These are phyloP conservation scores for Hippoglossus stenolepis DNA, from an alignment of 2,113 vertebrate species.

Conservation along the genomic window DNA sequence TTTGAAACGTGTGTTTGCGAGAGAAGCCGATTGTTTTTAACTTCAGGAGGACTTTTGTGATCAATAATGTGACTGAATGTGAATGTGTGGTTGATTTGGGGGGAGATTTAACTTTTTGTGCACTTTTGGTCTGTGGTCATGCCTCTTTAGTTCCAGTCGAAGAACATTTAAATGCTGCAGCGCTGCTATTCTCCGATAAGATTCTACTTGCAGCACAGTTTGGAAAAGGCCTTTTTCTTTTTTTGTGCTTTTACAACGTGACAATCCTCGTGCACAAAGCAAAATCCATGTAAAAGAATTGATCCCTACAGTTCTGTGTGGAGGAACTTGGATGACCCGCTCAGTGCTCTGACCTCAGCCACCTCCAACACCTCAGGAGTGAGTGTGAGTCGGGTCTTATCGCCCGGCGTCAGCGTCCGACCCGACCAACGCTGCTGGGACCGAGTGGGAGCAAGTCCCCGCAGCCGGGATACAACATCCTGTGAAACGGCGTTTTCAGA, in stretches of 20 bases:
- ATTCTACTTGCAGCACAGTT: background rate
- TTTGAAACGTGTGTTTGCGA: slow-evolving; percentile 7
- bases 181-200: background rate
- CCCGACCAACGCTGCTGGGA: background rate
- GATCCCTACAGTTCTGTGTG: background rate
- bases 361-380: background rate
- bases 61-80: slow-evolving; percentile 40
- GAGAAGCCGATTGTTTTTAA: slow-evolving; percentile 27
- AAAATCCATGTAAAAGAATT: background rate
- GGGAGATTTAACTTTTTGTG: slow-evolving; percentile 26
- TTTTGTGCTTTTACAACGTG: too few species aligned
- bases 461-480: background rate
- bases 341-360: background rate
- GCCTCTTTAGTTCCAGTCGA: background rate
- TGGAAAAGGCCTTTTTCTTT: background rate
- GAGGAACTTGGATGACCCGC: background rate
- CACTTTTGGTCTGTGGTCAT: background rate
- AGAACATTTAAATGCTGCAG: background rate
- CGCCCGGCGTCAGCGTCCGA: background rate
- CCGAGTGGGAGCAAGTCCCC: background rate
- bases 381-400: background rate
- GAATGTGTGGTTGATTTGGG: background rate
- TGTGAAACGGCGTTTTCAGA: background rate
- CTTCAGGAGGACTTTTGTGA: slow-evolving; percentile 38
- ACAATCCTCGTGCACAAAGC: background rate